Evolutionary conservation across 2,113 vertebrate genomes (phyloP).

Genomic region (Prochilodus magdalenae): DNA sequence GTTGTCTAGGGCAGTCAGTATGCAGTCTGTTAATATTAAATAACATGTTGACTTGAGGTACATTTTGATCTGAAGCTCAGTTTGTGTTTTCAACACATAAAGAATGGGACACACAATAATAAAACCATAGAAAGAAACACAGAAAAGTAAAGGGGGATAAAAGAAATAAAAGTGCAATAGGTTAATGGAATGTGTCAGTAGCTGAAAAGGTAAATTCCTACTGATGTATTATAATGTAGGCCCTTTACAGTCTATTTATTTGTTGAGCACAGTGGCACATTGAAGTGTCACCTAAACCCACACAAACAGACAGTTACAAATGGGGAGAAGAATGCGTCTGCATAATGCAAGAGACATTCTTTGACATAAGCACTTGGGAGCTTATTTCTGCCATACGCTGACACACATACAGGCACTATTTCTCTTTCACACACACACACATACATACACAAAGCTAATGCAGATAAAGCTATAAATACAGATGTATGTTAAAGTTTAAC

Average conservation of each 20-base stretch:
- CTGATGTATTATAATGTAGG: slow-evolving; percentile 22
- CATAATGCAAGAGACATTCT: slow-evolving; percentile 2
- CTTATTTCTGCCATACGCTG: slow-evolving; percentile 3
- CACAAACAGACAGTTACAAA: background rate
- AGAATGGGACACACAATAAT: background rate
- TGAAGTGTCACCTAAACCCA: slow-evolving; percentile 13
- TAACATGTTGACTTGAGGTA: too few species aligned
- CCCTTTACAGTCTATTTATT: background rate
- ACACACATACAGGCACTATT: background rate
- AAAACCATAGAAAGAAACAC: background rate
- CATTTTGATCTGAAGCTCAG: background rate
- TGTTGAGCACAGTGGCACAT: slow-evolving; percentile 3
- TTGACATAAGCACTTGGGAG: background rate
- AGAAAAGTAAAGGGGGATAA: background rate
- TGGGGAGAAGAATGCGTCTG: background rate
- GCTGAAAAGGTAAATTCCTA: slow-evolving; percentile 7
- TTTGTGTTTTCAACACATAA: background rate
- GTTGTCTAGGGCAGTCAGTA: too few species aligned
- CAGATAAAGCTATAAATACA: too few species aligned
- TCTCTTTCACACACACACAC: slow-evolving; percentile 1
- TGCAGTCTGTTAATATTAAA: too few species aligned
- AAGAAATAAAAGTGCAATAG: background rate
- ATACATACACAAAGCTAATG: background rate
- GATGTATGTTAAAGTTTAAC: too few species aligned
- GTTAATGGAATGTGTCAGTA: background rate